Evolutionary conservation across 2,888 invertebrate species (phyloP).

Genomic region (Spisula solida): DNA sequence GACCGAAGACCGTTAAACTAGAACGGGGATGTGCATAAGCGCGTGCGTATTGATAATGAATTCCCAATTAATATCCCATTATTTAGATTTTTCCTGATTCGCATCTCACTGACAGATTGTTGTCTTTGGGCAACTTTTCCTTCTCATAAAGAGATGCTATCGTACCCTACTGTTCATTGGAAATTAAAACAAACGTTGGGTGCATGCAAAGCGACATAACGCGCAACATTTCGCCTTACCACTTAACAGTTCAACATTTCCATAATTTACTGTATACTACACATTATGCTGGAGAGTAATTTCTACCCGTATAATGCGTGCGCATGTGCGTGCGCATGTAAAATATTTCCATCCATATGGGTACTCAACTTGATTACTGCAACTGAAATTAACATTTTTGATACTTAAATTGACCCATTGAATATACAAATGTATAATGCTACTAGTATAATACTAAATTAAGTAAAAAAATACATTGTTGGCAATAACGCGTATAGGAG

Average conservation of each 20-base stretch:
- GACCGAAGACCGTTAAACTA: slow-evolving; percentile 29
- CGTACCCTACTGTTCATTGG: slow-evolving; percentile 19
- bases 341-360: not conserved
- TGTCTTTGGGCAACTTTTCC: slow-evolving; percentile 59
- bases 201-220: slow-evolving; percentile 30
- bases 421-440: not conserved
- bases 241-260: slow-evolving; percentile 18
- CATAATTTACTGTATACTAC: slow-evolving; percentile 19
- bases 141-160: slow-evolving; percentile 41
- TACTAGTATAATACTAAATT: too few relatives aligned
- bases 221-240: not conserved
- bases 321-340: not conserved
- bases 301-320: slow-evolving; percentile 7
- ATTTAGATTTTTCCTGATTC: slow-evolving; percentile 54
- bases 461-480: too few relatives aligned
- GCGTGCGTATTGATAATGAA: slow-evolving; percentile 45
- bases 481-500: too few relatives aligned
- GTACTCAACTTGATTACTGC: not conserved
- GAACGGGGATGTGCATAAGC: slow-evolving; percentile 36
- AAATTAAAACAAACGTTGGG: slow-evolving; percentile 38
- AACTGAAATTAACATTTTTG: not conserved
- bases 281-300: not conserved
- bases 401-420: not conserved
- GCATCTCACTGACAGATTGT: slow-evolving; percentile 54
- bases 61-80: slow-evolving; percentile 50